Evolutionary conservation across 2,888 invertebrate species (phyloP).

Genomic region (Protonemura montana): DNA sequence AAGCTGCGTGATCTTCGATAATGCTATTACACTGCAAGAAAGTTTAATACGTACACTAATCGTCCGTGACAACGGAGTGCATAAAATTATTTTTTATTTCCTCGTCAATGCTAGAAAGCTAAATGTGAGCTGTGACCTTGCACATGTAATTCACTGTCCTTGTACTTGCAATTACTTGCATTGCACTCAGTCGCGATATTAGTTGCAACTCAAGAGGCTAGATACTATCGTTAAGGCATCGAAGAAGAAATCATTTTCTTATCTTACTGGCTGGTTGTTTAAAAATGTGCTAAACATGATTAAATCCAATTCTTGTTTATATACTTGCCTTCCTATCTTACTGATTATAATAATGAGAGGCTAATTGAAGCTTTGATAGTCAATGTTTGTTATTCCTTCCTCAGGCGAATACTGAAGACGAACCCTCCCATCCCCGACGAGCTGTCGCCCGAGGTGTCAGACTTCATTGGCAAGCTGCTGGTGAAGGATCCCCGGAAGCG

Average conservation of each 20-base stretch:
- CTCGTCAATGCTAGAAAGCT: not conserved
- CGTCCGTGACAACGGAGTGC: not conserved
- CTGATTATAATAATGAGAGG: no score
- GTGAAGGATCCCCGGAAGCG: constrained; percentile 90
- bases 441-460: constrained; percentile 76
- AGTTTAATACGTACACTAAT: not conserved
- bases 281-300: no score
- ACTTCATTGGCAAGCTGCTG: constrained; percentile 82
- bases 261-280: not conserved
- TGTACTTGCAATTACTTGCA: not conserved
- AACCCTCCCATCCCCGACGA: constrained; percentile 89
- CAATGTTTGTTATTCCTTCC: constrained; percentile 23
- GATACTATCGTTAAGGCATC: not conserved
- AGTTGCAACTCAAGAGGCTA: not conserved
- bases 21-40: constrained; percentile 7
- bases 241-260: not conserved
- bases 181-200: not conserved
- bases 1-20: not conserved
- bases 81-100: constrained; percentile 7
- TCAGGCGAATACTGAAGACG: constrained; percentile 82
- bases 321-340: no score
- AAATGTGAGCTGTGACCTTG: not conserved
- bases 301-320: no score
- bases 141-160: not conserved
- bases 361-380: constrained; percentile 1